phyloP scores from a whole-genome alignment of 2,888 invertebrate species.

The Papilio protenor region DNA sequence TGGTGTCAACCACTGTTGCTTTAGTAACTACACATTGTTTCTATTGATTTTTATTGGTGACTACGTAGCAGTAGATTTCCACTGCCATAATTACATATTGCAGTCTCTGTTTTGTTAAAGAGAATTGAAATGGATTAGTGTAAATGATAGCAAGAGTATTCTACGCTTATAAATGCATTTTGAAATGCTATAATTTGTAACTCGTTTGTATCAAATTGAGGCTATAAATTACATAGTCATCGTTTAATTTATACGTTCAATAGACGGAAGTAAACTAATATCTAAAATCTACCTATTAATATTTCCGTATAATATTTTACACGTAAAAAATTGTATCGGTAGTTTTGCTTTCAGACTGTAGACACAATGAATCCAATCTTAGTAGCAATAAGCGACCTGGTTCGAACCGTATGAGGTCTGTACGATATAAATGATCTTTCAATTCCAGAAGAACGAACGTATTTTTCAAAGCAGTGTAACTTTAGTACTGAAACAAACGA shows the following conservation, averaged over 20 bases:
- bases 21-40: too few relatives aligned
- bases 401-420: conserved; percentile 23
- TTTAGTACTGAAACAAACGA: background rate
- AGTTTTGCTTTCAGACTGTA: conserved; percentile 3
- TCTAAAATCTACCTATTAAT: background rate
- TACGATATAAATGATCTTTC: conserved; percentile 38
- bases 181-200: background rate
- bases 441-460: conserved; percentile 24
- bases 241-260: conserved; percentile 3
- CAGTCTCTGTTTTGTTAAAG: too few relatives aligned
- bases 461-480: conserved; percentile 25
- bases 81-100: too few relatives aligned
- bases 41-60: too few relatives aligned
- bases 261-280: conserved; percentile 1
- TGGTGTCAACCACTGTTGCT: too few relatives aligned
- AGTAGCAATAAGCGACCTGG: conserved; percentile 35
- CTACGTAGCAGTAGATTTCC: too few relatives aligned
- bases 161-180: background rate
- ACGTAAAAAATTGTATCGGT: conserved; percentile 21
- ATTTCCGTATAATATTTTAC: conserved; percentile 12
- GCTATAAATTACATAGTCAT: background rate
- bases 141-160: background rate
- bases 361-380: conserved; percentile 38
- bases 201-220: background rate
- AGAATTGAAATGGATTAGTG: too few relatives aligned